Evolutionary conservation across 2,888 invertebrate species (phyloP), one percentile per base, ranked within the genome.

Genomic region (Meiosimyza decipiens): DNA sequence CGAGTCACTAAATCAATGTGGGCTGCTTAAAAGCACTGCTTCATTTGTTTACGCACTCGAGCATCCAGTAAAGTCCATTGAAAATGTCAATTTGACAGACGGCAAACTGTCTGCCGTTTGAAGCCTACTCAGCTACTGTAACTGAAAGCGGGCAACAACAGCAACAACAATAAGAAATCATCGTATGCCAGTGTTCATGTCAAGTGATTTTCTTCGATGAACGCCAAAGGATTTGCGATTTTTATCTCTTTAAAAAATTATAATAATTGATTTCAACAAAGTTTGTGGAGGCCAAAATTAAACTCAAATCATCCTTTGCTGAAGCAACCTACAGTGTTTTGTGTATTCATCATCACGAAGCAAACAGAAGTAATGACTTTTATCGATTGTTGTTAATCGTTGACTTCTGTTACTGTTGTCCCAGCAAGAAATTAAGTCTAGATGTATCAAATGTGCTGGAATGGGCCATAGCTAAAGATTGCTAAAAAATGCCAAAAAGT

Each of bases 41-140:
- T 51, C 64, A 64, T 64, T 64, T 64, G 64, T 51, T 64, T 51
- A 52, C 62, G 69, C 60, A 40, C 69, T 51, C 67, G n/a, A 22
- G 28, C 57, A 57, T 28, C 22, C 67, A 50, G 63, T 57, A 13
- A 51, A 18, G 54, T 63, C 51, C 62, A 54, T 54, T 63, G 52
- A 62, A 75, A 77, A 76, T 75, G 77, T 79, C 77, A 79, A 76
- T 75, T 76, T 77, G 77, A 79, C 77, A 79, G 79, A 79, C 57
- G 70, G 70, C 79, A 77, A 74, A 73, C 71, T 79, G 77, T 77
- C 79, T 75, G 75, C 79, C 74, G 74, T 73, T 77, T 75, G 73
- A 75, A 75, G 71, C 65, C 68, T 65, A 71, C 68, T 71, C 71
- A 60, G 73, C 74, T 75, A 73, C 74, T 73, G 74, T 75, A 62